phyloP scores from a whole-genome alignment of 2,888 invertebrate species.

The Monochamus alternatus region DNA sequence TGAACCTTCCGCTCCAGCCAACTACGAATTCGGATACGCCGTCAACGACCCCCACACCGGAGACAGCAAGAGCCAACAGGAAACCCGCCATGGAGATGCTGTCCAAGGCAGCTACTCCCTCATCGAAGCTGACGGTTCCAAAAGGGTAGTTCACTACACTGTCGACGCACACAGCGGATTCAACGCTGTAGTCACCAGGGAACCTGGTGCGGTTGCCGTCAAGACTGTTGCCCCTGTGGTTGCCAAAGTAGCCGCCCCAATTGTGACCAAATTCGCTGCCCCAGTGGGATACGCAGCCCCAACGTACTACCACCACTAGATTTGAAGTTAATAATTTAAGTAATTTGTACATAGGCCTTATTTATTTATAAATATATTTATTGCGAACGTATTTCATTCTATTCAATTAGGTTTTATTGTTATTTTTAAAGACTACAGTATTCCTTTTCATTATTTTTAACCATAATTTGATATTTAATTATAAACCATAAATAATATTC shows the following conservation, averaged over 20 bases:
- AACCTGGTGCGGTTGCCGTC: slow-evolving; percentile 65
- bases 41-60: slow-evolving; percentile 64
- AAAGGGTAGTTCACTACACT: slow-evolving; percentile 66
- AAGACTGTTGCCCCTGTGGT: slow-evolving; percentile 68
- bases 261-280: slow-evolving; percentile 61
- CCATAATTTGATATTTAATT: no score
- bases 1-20: neutral
- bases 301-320: slow-evolving; percentile 22
- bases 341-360: neutral
- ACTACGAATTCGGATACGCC: slow-evolving; percentile 55
- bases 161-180: slow-evolving; percentile 73
- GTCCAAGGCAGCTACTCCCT: slow-evolving; percentile 64
- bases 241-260: slow-evolving; percentile 64
- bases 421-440: no score
- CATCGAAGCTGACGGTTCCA: neutral
- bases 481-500: no score
- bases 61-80: slow-evolving; percentile 76
- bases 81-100: slow-evolving; percentile 74
- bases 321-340: neutral
- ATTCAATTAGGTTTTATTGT: no score
- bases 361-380: neutral
- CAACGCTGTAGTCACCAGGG: slow-evolving; percentile 72
- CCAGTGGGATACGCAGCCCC: slow-evolving; percentile 60
- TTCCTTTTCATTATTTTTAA: no score
- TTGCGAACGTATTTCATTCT: no score